Evolutionary conservation across 2,113 vertebrate species (phyloP).

Genomic region (Parus major): DNA sequence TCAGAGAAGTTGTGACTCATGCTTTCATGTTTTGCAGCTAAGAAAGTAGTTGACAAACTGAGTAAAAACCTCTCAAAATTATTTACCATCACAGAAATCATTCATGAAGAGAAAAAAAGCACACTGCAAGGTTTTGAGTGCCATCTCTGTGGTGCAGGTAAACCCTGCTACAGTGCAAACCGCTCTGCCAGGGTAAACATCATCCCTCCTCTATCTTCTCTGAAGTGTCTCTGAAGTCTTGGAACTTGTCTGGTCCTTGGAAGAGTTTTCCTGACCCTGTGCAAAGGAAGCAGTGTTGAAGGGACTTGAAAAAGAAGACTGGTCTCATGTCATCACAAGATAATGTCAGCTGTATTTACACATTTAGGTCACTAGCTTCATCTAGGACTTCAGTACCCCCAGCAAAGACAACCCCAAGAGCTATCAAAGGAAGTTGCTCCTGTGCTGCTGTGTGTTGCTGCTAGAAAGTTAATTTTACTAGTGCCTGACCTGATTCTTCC

Average conservation of each 20-base stretch:
- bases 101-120: neutral
- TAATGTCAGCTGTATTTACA: neutral
- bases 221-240: neutral
- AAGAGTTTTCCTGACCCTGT: neutral
- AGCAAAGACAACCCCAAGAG: neutral
- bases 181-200: neutral
- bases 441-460: neutral
- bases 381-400: neutral
- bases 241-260: neutral
- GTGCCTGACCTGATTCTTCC: neutral
- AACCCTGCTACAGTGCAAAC: neutral
- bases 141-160: neutral
- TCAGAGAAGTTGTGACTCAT: neutral
- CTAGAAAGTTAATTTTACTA: neutral
- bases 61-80: neutral
- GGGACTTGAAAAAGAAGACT: neutral
- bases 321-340: neutral
- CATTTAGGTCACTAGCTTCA: neutral
- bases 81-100: neutral
- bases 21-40: neutral
- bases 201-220: neutral
- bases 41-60: neutral
- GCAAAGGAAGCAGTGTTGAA: neutral
- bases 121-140: neutral
- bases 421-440: neutral